Conservation (phyloP, 2,797 vertebrate genomes). For the Etheostoma nigrum region DNA sequence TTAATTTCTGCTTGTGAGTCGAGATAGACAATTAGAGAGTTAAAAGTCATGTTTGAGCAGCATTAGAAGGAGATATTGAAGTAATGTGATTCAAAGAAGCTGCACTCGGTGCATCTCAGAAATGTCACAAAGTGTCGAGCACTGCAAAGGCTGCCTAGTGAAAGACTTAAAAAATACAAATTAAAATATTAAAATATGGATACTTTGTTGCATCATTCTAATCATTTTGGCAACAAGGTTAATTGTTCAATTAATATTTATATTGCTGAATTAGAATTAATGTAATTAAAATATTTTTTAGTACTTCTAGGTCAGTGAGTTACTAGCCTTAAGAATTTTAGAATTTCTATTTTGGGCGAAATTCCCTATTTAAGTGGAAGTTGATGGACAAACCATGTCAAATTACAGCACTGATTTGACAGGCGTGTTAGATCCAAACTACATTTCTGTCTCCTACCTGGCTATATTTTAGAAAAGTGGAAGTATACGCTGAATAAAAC, state of each 20-base stretch:
- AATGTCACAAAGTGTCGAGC: conserved; percentile 64
- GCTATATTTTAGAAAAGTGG: conserved; percentile 35
- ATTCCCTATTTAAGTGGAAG: conserved; percentile 49
- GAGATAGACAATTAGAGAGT: conserved; percentile 66
- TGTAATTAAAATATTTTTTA: conserved; percentile 3
- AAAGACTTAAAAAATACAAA: conserved; percentile 8
- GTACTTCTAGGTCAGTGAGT: conserved; percentile 38
- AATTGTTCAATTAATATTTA: conserved; percentile 6
- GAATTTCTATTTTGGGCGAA: conserved; percentile 59
- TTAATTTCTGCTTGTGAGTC: conserved; percentile 69
- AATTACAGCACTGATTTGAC: conserved; percentile 81
- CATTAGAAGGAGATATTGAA: conserved; percentile 54
- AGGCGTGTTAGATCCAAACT: conserved; percentile 73
- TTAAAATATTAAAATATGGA: not conserved
- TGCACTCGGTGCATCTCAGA: conserved; percentile 37
- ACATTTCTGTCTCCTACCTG: conserved; percentile 60
- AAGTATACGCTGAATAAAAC: conserved; percentile 26
- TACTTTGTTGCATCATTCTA: not conserved
- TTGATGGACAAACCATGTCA: conserved; percentile 78
- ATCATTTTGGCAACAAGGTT: not conserved
- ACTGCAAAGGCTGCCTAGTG: conserved; percentile 36
- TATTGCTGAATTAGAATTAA: not conserved
- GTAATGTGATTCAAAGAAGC: conserved; percentile 57
- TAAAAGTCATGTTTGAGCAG: conserved; percentile 67
- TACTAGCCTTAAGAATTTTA: conserved; percentile 42